These are phyloP conservation scores for Cotesia vestalis DNA, from an alignment of 1,140 invertebrate genomes.

Conservation along the genomic window DNA sequence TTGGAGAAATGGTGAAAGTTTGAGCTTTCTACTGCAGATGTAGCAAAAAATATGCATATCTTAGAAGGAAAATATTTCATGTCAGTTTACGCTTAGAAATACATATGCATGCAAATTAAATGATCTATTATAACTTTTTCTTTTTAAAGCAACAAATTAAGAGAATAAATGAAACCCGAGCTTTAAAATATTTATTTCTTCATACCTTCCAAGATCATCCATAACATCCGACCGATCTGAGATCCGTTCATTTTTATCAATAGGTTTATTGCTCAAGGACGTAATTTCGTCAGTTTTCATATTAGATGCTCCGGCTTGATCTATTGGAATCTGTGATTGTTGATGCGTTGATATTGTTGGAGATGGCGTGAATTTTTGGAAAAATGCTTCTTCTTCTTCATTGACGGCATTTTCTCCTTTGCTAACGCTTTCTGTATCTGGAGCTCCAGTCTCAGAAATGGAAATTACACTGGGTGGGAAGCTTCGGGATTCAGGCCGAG, in stretches of 20 bases:
- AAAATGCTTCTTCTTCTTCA: constrained; percentile 60
- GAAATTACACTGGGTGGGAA: constrained; percentile 59
- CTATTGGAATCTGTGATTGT: constrained; percentile 49
- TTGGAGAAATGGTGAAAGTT: too few species aligned
- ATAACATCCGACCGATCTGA: constrained; percentile 42
- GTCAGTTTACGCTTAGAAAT: too few species aligned
- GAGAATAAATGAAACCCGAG: constrained; percentile 5
- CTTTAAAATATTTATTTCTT: constrained; percentile 24
- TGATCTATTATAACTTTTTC: neutral
- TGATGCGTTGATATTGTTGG: constrained; percentile 40
- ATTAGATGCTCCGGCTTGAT: constrained; percentile 40
- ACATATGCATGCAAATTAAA: too few species aligned
- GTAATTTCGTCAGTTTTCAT: constrained; percentile 46
- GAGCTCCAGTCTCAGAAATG: constrained; percentile 43
- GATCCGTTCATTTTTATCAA: constrained; percentile 29
- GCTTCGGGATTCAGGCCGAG: constrained; percentile 57
- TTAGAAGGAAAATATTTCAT: neutral
- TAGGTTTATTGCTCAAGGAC: constrained; percentile 32
- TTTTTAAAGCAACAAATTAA: neutral
- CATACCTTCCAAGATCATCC: constrained; percentile 55
- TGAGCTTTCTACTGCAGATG: too few species aligned
- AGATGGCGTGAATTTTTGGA: constrained; percentile 51
- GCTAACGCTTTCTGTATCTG: constrained; percentile 37
- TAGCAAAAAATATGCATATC: neutral
- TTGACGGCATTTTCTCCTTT: constrained; percentile 32